Percentiles rank a stretch among this genome's conserved stretches.
phyloP scores from a whole-genome alignment of 2,797 vertebrate species.

The Hydrocynus forskahlii region DNA sequence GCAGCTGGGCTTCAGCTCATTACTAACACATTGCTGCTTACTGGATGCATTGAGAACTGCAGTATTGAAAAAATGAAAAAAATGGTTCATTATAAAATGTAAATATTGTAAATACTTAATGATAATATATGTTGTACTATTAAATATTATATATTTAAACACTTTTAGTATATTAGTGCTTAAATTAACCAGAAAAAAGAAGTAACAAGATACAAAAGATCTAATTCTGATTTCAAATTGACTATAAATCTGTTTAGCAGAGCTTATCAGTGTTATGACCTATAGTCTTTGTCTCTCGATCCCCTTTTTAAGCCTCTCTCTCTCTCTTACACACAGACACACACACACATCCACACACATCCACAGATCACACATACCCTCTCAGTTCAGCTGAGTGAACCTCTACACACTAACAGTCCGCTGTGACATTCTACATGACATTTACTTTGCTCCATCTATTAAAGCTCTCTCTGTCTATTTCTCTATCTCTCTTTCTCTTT shows the following conservation, averaged over 20 bases:
- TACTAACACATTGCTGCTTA: no score
- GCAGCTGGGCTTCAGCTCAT: no score
- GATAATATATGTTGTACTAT: no score
- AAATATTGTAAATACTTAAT: no score
- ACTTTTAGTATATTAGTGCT: no score
- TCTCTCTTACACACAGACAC: background rate
- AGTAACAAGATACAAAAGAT: no score
- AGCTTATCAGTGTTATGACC: background rate
- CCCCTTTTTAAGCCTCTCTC: background rate
- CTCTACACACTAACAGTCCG: background rate
- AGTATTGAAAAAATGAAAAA: no score
- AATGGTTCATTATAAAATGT: no score
- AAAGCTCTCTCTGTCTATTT: conserved; percentile 9
- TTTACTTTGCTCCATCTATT: conserved; percentile 10
- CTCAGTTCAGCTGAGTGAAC: background rate
- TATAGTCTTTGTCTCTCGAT: conserved; percentile 2
- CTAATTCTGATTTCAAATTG: no score
- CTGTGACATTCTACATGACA: conserved; percentile 19
- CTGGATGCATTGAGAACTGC: no score
- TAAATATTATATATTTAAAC: no score
- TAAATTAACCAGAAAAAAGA: no score
- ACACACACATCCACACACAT: background rate
- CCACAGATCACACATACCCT: background rate
- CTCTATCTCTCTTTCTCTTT: conserved; percentile 34
- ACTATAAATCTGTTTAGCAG: background rate